A percentile compares a stretch with the other conserved stretches of the same genome.
These are phyloP conservation scores for Falco berigora DNA, from an alignment of 2,797 vertebrate species.

Conservation along the genomic window DNA sequence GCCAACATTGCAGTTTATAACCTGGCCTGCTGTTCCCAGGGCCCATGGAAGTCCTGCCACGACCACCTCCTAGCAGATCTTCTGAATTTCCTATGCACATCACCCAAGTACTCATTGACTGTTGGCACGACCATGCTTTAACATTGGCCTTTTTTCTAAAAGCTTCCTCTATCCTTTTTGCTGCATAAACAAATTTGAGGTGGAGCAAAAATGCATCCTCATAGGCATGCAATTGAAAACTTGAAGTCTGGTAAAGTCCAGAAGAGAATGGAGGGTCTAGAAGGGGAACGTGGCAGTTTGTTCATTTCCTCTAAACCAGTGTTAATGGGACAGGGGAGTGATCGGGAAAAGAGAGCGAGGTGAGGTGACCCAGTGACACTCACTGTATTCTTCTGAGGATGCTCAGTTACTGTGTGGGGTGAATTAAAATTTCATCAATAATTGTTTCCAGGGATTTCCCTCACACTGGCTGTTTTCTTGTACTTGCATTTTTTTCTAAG, in stretches of 20 bases:
- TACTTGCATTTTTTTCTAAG: neutral
- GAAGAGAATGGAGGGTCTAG: neutral
- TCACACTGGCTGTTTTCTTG: neutral
- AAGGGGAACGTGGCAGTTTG: neutral
- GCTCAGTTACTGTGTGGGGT: neutral
- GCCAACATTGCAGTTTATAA: neutral
- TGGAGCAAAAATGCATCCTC: neutral
- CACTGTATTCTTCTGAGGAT: neutral
- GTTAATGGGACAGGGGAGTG: neutral
- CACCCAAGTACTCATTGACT: neutral
- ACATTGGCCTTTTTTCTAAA: neutral
- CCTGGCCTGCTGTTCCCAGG: neutral
- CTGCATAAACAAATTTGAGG: neutral
- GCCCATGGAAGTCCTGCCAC: neutral
- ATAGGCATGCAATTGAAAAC: neutral
- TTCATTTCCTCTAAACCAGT: neutral
- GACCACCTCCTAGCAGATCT: neutral
- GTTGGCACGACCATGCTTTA: neutral
- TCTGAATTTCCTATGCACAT: neutral
- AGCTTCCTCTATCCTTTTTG: neutral
- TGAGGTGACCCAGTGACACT: neutral
- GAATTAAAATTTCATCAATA: neutral
- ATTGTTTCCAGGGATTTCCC: neutral
- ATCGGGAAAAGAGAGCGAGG: fast-evolving
- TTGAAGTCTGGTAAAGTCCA: neutral